These are phyloP conservation scores for Machimus atricapillus DNA, from an alignment of 2,888 invertebrate species.

Conservation along the genomic window DNA sequence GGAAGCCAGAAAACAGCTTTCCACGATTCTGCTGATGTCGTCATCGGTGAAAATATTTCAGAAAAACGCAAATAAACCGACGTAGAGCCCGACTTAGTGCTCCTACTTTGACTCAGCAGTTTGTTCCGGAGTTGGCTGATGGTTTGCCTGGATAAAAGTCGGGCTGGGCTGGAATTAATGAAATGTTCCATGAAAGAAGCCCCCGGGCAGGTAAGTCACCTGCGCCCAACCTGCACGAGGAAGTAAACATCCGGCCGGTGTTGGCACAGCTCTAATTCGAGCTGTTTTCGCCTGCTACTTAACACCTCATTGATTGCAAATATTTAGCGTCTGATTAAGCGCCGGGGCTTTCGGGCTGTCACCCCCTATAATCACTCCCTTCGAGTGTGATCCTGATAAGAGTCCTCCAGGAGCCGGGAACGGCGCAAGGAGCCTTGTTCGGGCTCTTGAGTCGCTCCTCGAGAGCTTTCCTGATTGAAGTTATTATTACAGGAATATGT, in stretches of 20 bases:
- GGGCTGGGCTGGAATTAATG: neutral
- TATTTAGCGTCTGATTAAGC: slow-evolving; percentile 32
- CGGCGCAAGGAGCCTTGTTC: neutral
- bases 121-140: neutral
- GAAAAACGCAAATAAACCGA: neutral
- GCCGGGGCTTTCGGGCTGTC: neutral
- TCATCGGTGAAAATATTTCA: neutral
- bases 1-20: neutral
- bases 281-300: neutral
- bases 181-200: neutral
- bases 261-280: neutral
- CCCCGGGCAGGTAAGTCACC: neutral
- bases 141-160: neutral
- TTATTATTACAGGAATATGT: slow-evolving; percentile 22
- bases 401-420: neutral
- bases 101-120: neutral
- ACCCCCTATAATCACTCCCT: neutral
- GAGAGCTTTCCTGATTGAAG: slow-evolving; percentile 21
- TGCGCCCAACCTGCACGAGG: neutral
- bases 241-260: neutral
- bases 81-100: neutral
- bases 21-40: neutral
- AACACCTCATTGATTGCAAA: slow-evolving; percentile 30
- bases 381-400: neutral
- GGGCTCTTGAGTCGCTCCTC: neutral